Evolutionary conservation across 2,113 vertebrate species (phyloP).

Genomic region (Oxyura jamaicensis): DNA sequence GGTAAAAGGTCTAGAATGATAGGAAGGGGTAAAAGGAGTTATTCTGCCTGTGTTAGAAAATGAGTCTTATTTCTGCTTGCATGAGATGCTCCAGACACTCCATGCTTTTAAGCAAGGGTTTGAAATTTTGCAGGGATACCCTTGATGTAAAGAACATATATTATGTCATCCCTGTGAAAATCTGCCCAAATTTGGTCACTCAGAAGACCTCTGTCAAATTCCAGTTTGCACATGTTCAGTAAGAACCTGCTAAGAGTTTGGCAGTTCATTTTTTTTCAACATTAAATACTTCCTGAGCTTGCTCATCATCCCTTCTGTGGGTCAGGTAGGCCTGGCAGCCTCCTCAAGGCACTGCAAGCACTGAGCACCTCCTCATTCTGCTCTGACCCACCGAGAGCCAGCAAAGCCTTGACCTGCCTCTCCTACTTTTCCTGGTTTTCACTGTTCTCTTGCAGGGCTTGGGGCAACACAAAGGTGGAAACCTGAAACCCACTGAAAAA

Average conservation of each 20-base stretch:
- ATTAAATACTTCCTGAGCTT: neutral
- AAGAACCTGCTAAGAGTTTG: neutral
- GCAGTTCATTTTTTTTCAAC: neutral
- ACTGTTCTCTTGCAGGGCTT: neutral
- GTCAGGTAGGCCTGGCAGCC: neutral
- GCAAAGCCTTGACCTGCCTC: neutral
- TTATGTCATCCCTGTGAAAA: slow-evolving; percentile 13
- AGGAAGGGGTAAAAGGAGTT: neutral
- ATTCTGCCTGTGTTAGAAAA: neutral
- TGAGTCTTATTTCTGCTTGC: neutral
- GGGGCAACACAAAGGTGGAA: neutral
- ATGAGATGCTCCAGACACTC: slow-evolving; percentile 27
- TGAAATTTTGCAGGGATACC: slow-evolving; percentile 33
- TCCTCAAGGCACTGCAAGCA: neutral
- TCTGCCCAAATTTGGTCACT: slow-evolving; percentile 29
- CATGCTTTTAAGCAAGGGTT: neutral
- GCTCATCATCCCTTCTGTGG: neutral
- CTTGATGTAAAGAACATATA: neutral
- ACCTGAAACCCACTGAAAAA: neutral
- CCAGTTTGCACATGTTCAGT: neutral
- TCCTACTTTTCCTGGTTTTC: neutral
- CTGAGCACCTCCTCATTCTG: fast-evolving
- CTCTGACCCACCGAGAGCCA: neutral
- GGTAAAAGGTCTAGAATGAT: neutral
- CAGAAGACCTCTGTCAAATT: neutral